A percentile compares a stretch with the other conserved stretches of the same genome.
phyloP scores from a whole-genome alignment of 2,797 vertebrate genomes.

The Kryptopterus vitreolus region DNA sequence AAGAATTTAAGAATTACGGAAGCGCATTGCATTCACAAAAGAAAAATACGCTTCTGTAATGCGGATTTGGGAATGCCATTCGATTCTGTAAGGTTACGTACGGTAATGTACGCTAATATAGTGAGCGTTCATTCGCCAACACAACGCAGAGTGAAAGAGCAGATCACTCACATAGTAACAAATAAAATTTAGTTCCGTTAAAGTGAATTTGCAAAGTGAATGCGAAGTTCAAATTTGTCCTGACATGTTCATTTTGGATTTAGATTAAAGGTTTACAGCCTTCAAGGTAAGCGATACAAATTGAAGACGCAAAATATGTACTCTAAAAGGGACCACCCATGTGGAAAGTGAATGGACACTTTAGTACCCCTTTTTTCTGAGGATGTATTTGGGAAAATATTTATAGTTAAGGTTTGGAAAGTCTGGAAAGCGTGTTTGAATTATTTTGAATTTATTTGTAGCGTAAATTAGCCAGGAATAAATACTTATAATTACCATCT shows the following conservation, averaged over 20 bases:
- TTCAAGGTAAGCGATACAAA: neutral
- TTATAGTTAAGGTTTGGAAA: neutral
- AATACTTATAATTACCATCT: conserved; percentile 44
- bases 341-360: neutral
- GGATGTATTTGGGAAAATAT: neutral
- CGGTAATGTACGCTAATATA: no score
- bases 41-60: no score
- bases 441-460: conserved; percentile 40
- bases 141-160: no score
- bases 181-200: no score
- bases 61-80: no score
- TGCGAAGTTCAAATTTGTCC: neutral
- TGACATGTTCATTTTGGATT: neutral
- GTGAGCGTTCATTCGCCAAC: no score
- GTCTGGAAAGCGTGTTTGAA: no score
- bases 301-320: neutral
- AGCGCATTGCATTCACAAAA: no score
- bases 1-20: no score
- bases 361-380: neutral
- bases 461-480: conserved; percentile 59
- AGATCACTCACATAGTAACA: no score
- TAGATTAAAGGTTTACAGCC: neutral
- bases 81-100: no score
- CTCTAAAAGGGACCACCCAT: neutral
- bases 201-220: no score